Evolutionary conservation across 2,797 vertebrate species (phyloP).

Genomic region (Heterohyrax brucei): DNA sequence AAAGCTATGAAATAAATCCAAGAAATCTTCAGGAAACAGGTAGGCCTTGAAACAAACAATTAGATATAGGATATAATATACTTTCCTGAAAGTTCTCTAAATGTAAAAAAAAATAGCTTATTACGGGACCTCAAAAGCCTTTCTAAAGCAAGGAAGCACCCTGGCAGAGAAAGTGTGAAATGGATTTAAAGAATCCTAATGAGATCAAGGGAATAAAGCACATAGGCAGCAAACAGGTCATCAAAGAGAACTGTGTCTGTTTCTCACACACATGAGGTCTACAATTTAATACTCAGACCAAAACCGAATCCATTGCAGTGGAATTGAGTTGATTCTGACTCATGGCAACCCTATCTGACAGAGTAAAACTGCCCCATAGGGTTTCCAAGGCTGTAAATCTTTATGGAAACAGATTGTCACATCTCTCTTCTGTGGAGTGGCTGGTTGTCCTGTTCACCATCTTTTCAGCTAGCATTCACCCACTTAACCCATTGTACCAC

Average conservation of each 20-base stretch:
- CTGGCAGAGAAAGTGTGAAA: neutral
- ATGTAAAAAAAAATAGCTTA: slow-evolving; percentile 11
- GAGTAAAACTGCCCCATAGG: neutral
- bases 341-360: neutral
- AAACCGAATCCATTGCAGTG: neutral
- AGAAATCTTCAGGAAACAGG: slow-evolving; percentile 55
- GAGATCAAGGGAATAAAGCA: neutral
- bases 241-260: neutral
- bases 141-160: neutral
- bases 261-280: neutral
- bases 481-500: neutral
- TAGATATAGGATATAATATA: neutral
- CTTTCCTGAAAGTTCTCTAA: slow-evolving; percentile 18
- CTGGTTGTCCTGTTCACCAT: neutral
- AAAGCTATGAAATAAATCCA: slow-evolving; percentile 44
- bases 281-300: neutral
- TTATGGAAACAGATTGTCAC: neutral
- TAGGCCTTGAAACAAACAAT: slow-evolving; percentile 69
- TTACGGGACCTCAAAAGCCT: neutral
- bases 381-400: neutral
- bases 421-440: neutral
- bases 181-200: neutral
- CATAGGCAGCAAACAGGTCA: neutral
- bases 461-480: neutral
- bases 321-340: neutral